Evolutionary conservation across 64 coral and sea anemone genomes (phyloP).

Genomic region (Exaiptasia diaphana): DNA sequence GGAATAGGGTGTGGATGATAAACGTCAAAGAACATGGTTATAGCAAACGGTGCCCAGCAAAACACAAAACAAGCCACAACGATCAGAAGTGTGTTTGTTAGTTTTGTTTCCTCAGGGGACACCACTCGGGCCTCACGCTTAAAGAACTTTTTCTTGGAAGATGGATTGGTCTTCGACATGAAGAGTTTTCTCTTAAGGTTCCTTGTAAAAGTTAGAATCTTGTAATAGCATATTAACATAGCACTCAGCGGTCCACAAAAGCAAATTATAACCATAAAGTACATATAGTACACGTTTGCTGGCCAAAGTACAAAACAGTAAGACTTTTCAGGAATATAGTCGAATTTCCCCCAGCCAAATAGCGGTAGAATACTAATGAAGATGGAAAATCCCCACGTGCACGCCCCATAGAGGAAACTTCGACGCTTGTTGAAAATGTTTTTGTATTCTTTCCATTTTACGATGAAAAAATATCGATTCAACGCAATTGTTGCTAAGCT

Average conservation of each 20-base stretch:
- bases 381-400: constrained; percentile 2
- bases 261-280: constrained; percentile 70
- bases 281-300: constrained; percentile 58
- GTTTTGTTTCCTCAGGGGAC: constrained; percentile 30
- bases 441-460: constrained; percentile 39
- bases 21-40: constrained; percentile 74
- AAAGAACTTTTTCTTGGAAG: background rate
- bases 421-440: background rate
- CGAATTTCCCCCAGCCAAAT: constrained; percentile 29
- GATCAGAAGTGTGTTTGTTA: constrained; percentile 62
- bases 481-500: constrained; percentile 30
- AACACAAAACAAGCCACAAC: constrained; percentile 47
- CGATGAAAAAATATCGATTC: constrained; percentile 52
- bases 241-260: constrained; percentile 49
- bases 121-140: background rate
- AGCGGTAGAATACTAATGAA: constrained; percentile 23
- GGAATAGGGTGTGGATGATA: constrained; percentile 21
- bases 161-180: background rate
- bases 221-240: constrained; percentile 56
- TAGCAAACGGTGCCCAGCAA: constrained; percentile 58
- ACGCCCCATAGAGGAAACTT: background rate
- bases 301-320: constrained; percentile 81
- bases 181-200: background rate
- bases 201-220: constrained; percentile 52
- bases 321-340: constrained; percentile 44